phyloP scores from a whole-genome alignment of 2,888 invertebrate genomes.

The Corbicula japonica region DNA sequence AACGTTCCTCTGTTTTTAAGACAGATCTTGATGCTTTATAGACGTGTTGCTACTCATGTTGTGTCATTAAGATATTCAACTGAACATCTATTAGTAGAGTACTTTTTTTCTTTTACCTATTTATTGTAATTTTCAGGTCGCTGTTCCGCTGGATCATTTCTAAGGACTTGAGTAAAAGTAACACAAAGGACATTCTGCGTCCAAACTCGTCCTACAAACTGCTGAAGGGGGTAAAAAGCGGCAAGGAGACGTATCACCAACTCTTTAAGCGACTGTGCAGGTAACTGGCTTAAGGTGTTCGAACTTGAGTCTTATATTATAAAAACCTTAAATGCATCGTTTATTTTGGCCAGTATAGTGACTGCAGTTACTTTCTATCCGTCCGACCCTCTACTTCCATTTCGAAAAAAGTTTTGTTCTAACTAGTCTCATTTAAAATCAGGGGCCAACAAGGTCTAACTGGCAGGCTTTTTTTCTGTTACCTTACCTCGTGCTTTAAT shows the following conservation, averaged over 20 bases:
- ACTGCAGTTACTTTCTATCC: too few species aligned
- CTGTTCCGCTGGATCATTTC: conserved; percentile 99
- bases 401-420: too few species aligned
- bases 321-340: too few species aligned
- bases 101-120: too few species aligned
- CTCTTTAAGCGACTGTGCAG: conserved; percentile 99
- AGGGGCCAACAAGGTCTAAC: too few species aligned
- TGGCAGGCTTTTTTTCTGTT: too few species aligned
- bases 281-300: too few species aligned
- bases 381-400: too few species aligned
- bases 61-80: neutral
- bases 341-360: too few species aligned
- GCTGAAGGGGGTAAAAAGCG: conserved; percentile 97
- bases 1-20: neutral
- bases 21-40: neutral
- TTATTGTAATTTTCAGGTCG: conserved; percentile 89
- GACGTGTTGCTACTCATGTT: neutral
- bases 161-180: conserved; percentile 94
- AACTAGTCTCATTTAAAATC: too few species aligned
- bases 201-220: conserved; percentile 94
- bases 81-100: neutral
- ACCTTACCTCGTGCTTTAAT: too few species aligned
- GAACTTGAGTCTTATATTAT: too few species aligned
- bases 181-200: conserved; percentile 96
- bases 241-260: conserved; percentile 99